These are phyloP conservation scores for Acleris literana DNA, from an alignment of 2,888 invertebrate genomes.

Conservation along the genomic window DNA sequence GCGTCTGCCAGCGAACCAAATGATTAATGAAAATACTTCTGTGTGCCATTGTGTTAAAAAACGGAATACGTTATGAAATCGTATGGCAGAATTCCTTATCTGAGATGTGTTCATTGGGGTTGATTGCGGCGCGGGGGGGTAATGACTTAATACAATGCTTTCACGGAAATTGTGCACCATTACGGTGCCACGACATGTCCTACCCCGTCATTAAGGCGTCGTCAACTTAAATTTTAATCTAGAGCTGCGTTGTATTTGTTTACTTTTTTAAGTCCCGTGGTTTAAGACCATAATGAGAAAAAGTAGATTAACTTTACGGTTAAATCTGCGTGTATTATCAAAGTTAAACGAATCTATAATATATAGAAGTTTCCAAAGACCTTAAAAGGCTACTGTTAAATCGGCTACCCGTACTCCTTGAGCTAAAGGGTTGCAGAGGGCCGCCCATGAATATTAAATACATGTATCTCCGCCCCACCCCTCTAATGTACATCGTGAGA, in stretches of 20 bases:
- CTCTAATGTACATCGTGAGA: constrained; percentile 36
- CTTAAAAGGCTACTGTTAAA: constrained; percentile 26
- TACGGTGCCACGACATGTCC: constrained; percentile 58
- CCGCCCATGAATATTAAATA: constrained; percentile 40
- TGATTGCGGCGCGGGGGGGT: constrained; percentile 56
- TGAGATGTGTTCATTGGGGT: constrained; percentile 42
- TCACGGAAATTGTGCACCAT: constrained; percentile 67
- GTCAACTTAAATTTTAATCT: constrained; percentile 60
- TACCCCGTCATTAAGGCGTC: constrained; percentile 63
- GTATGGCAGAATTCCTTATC: constrained; percentile 46
- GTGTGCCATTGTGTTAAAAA: constrained; percentile 30
- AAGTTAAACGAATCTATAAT: neutral
- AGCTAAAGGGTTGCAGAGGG: constrained; percentile 31
- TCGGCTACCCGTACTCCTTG: constrained; percentile 28
- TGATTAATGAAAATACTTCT: constrained; percentile 15
- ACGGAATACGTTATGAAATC: constrained; percentile 40
- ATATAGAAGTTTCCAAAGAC: constrained; percentile 8
- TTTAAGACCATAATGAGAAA: neutral
- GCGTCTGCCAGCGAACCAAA: neutral
- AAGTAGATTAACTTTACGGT: neutral
- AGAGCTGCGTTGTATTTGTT: constrained; percentile 44
- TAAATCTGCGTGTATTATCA: neutral
- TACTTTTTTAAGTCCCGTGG: constrained; percentile 28
- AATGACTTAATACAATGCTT: constrained; percentile 77
- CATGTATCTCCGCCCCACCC: constrained; percentile 38